Evolutionary conservation across 2,797 vertebrate genomes (phyloP).

Genomic region (Cyclopterus lumpus): DNA sequence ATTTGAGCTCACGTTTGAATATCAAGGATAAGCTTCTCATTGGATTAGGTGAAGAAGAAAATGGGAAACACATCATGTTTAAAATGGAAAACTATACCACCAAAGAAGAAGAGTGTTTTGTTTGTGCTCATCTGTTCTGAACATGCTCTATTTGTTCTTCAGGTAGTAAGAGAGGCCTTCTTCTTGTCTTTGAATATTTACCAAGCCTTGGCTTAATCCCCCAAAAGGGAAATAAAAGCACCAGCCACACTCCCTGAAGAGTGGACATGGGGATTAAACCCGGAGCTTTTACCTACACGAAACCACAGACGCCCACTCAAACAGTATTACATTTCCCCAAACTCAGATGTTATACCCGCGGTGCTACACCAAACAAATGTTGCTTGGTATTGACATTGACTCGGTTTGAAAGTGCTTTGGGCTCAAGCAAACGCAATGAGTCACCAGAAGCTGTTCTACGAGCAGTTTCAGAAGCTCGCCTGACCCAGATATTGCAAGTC

Average conservation of each 20-base stretch:
- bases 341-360: conserved; percentile 44
- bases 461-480: conserved; percentile 51
- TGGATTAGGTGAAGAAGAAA: background rate
- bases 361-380: conserved; percentile 56
- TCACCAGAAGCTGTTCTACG: conserved; percentile 63
- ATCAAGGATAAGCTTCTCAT: conserved; percentile 3
- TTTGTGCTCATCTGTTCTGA: conserved; percentile 14
- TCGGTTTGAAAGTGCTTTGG: conserved; percentile 39
- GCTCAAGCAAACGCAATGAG: conserved; percentile 51
- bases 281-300: conserved; percentile 41
- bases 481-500: conserved; percentile 68
- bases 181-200: conserved; percentile 56
- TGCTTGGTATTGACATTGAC: conserved; percentile 47
- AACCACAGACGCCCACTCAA: conserved; percentile 7
- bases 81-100: conserved; percentile 2
- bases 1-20: background rate
- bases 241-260: conserved; percentile 52
- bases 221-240: conserved; percentile 10
- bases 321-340: conserved; percentile 12
- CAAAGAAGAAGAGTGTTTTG: background rate
- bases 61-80: background rate
- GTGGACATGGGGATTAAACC: conserved; percentile 56
- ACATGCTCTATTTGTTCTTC: conserved; percentile 44
- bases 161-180: conserved; percentile 27
- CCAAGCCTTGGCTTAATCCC: conserved; percentile 59